phyloP scores from a whole-genome alignment of 2,888 invertebrate species.

The Nomada goodeniana region DNA sequence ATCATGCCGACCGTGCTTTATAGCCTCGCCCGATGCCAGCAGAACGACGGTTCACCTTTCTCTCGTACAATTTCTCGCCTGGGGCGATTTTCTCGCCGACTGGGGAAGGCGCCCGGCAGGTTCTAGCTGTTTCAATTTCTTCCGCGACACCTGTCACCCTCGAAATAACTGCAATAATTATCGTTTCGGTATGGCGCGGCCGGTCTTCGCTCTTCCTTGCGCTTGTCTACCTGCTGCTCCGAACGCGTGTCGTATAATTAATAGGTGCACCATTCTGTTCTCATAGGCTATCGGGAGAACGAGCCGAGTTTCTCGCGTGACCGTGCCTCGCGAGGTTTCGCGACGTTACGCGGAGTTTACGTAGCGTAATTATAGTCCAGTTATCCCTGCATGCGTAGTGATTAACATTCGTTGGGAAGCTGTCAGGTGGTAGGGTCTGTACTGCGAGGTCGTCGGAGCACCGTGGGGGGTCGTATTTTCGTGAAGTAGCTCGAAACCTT shows the following conservation, averaged over 20 bases:
- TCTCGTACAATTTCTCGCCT: conserved; percentile 74
- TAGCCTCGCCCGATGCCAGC: conserved; percentile 43
- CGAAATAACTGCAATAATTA: conserved; percentile 46
- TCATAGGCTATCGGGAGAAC: background rate
- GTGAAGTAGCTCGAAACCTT: background rate
- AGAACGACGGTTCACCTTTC: conserved; percentile 68
- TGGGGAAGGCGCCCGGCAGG: conserved; percentile 56
- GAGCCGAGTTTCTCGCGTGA: conserved; percentile 3
- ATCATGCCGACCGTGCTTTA: conserved; percentile 60
- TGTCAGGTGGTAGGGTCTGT: background rate
- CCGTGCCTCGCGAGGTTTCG: background rate
- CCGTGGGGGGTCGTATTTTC: no score
- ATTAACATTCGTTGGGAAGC: background rate
- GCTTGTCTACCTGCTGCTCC: conserved; percentile 2
- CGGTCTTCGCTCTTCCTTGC: background rate
- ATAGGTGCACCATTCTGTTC: conserved; percentile 8
- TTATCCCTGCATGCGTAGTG: no score
- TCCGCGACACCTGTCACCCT: conserved; percentile 43
- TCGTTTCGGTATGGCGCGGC: conserved; percentile 20
- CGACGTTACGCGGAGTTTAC: background rate
- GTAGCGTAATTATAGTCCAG: background rate
- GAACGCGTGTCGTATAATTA: conserved; percentile 20
- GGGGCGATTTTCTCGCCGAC: conserved; percentile 66
- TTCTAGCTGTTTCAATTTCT: conserved; percentile 62
- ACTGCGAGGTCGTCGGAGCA: no score